Evolutionary conservation across 1,140 invertebrate genomes (phyloP).

Genomic region (Popillia japonica): DNA sequence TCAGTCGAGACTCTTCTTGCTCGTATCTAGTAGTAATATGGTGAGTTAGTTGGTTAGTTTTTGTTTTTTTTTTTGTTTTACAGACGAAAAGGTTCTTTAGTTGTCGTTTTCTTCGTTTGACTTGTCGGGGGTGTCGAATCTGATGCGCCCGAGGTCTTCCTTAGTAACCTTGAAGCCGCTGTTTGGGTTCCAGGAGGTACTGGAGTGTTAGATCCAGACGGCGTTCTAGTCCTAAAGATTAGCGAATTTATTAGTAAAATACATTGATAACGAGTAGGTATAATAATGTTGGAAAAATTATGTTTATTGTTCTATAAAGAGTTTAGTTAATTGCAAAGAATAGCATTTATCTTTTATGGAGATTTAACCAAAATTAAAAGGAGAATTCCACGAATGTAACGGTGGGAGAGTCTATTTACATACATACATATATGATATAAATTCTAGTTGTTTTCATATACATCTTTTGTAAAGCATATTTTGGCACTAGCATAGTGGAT

Average conservation of each 20-base stretch:
- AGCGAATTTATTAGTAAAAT: neutral
- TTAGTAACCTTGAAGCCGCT: slow-evolving; percentile 68
- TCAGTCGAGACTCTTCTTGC: slow-evolving; percentile 56
- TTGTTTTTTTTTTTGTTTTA: slow-evolving; percentile 57
- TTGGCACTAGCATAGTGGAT: too few species aligned
- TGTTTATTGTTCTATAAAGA: too few species aligned
- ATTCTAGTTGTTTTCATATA: too few species aligned
- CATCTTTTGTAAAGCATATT: too few species aligned
- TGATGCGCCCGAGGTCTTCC: slow-evolving; percentile 73
- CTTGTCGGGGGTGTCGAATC: slow-evolving; percentile 65
- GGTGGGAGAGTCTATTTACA: too few species aligned
- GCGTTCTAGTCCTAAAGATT: slow-evolving; percentile 70
- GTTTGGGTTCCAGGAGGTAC: slow-evolving; percentile 69
- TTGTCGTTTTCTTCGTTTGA: slow-evolving; percentile 64
- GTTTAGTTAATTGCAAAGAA: too few species aligned
- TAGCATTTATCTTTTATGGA: too few species aligned
- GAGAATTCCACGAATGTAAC: too few species aligned
- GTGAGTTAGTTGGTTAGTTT: slow-evolving; percentile 9
- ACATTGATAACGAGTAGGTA: neutral
- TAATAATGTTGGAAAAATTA: neutral
- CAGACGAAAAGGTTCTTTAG: slow-evolving; percentile 72
- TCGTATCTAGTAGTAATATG: slow-evolving; percentile 50
- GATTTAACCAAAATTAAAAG: too few species aligned
- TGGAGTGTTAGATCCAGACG: slow-evolving; percentile 74
- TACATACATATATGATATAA: too few species aligned